Base-by-base conservation (phyloP, 2,888 invertebrate species). In the Drosophila austrosaltans region DNA sequence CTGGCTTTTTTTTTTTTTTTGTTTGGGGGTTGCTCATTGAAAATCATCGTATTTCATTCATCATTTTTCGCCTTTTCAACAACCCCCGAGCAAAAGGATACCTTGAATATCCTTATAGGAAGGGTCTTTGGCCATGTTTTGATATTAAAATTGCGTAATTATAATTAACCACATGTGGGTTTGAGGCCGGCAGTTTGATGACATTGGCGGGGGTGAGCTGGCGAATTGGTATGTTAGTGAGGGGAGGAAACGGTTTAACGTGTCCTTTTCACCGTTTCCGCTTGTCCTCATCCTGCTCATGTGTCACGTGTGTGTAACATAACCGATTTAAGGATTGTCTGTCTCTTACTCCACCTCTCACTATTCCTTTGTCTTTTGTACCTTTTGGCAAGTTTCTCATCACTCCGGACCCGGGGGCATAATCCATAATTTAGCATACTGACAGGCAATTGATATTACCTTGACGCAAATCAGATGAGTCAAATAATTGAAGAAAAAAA, bases 151-250 rank as follows among this genome's bases (percentile, higher is more conserved):
- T 87, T 89, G 89, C 82, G 81, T 90, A 90, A 91, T 91, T 91
- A 91, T 89, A 90, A 91, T 91, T 91, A 90, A 90, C 88, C 90
- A 87, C 89, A 87, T 90, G 90, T 89, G 89, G 80, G 79, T 80
- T 44, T 53, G 40, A 53, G 7, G 22, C 48, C 22, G 48, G 3
- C 48, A 25, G 48, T 10, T 48, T 48, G 48, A 48, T 7, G 42
- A 48, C 40, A 54, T 25, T 7, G 39, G 53, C 42, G 57, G 16
- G 30, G 30, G 61, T 7, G 54, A 42, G 59, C 25, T 12, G 53
- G 53, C 1, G 22, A 48, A 10, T 48, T 48, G 20, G 20, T 10
- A 48, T 22, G 4, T 48, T 22, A 25, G 48, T 48, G 12, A 25
- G 10, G 28, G 22, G 59, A 66, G 67, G 63, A 65, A 68, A 66